Evolutionary conservation across 2,888 invertebrate genomes (phyloP).

Genomic region (Antheraea yamamai): DNA sequence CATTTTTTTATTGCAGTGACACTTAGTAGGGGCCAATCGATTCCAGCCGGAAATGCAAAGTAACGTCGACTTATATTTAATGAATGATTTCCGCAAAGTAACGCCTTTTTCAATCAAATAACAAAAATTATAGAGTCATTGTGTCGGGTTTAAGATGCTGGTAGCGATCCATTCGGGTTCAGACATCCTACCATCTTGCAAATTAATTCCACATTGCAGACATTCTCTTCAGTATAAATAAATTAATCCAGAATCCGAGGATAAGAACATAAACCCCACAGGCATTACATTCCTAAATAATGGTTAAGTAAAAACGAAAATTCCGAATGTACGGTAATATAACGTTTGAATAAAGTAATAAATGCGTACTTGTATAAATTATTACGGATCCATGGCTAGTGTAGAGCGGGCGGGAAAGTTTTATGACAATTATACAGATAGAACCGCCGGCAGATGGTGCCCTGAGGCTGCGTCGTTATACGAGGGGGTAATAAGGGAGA

Average conservation of each 20-base stretch:
- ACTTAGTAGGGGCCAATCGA: too few species aligned
- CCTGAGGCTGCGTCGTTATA: conserved; percentile 21
- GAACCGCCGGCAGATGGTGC: conserved; percentile 44
- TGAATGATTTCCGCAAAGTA: too few species aligned
- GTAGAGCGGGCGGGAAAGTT: conserved; percentile 36
- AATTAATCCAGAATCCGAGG: neutral
- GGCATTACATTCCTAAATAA: neutral
- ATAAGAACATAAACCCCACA: neutral
- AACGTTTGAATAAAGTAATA: conserved; percentile 7
- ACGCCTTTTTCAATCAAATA: too few species aligned
- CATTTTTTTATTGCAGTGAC: too few species aligned
- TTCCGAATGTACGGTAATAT: neutral
- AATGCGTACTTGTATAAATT: conserved; percentile 1
- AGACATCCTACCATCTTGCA: too few species aligned
- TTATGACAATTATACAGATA: conserved; percentile 46
- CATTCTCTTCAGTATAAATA: neutral
- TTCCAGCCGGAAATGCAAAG: too few species aligned
- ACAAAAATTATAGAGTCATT: too few species aligned
- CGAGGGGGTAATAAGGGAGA: conserved; percentile 4
- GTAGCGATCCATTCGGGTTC: too few species aligned
- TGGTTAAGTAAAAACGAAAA: neutral
- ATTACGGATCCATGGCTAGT: conserved; percentile 9
- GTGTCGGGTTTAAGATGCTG: too few species aligned
- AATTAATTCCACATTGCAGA: too few species aligned
- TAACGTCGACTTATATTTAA: too few species aligned